A percentile compares a stretch with the other conserved stretches of the same genome.
These are phyloP conservation scores for Trichopria drosophilae DNA, from an alignment of 2,888 invertebrate genomes.

Conservation along the genomic window DNA sequence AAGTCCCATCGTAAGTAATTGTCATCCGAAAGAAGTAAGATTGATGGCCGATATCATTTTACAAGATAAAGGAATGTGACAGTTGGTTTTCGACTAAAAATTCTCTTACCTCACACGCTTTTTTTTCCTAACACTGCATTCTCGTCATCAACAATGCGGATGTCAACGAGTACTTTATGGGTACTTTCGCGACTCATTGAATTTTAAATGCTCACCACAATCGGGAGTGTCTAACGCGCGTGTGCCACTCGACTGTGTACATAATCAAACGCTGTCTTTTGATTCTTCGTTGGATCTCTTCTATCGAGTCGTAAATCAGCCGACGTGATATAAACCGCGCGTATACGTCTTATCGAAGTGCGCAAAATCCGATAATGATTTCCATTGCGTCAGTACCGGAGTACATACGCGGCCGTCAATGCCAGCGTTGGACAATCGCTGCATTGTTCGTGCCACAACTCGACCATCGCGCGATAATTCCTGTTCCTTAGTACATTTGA, in stretches of 20 bases:
- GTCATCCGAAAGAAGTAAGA: no score
- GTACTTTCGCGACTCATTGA: conserved; percentile 36
- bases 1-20: no score
- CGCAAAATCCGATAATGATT: conserved; percentile 31
- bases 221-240: conserved; percentile 13
- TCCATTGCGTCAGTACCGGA: conserved; percentile 27
- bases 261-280: no score
- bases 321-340: not conserved
- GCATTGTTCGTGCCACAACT: conserved; percentile 21
- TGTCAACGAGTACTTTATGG: conserved; percentile 30
- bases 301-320: conserved; percentile 29
- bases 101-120: no score
- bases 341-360: conserved; percentile 12
- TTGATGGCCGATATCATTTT: no score
- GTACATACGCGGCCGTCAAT: conserved; percentile 4
- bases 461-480: conserved; percentile 7
- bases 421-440: conserved; percentile 24
- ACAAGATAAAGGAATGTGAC: no score
- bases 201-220: conserved; percentile 37
- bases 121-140: no score
- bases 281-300: no score
- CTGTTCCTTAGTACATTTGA: no score
- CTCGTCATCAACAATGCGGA: conserved; percentile 37
- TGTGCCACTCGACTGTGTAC: conserved; percentile 16
- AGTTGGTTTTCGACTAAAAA: no score